Conservation (phyloP, 2,113 vertebrate genomes). For the Odontophorus gujanensis region DNA sequence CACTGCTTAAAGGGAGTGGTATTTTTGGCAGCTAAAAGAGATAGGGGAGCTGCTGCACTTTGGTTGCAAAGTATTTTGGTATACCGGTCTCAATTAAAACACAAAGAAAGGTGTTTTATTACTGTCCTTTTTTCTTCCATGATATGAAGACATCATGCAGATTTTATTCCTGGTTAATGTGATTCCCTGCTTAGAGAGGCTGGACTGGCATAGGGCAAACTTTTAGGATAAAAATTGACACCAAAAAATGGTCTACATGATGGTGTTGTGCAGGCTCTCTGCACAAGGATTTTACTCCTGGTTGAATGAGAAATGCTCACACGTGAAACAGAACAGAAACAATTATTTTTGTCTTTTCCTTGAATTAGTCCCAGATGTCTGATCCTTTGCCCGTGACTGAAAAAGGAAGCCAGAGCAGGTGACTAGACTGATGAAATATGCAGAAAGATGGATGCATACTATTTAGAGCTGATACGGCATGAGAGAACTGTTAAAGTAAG, state of each 20-base stretch:
- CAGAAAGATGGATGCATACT: background rate
- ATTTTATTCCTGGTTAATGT: background rate
- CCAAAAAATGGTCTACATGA: background rate
- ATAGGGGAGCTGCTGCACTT: background rate
- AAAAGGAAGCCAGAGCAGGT: background rate
- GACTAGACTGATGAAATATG: background rate
- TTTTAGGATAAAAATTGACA: background rate
- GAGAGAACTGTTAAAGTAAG: background rate
- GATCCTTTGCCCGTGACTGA: background rate
- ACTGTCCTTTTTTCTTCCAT: background rate
- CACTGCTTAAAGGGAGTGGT: background rate
- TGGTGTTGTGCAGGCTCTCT: background rate
- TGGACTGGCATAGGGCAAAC: background rate
- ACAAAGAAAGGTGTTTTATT: background rate
- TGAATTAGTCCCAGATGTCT: background rate
- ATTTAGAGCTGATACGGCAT: fast-evolving
- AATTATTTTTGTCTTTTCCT: background rate
- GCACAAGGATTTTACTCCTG: background rate
- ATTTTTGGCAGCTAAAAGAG: background rate
- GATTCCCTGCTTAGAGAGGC: background rate
- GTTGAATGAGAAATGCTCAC: background rate
- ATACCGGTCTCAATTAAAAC: background rate
- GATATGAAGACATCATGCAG: background rate
- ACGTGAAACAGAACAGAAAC: background rate
- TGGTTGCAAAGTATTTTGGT: too few relatives aligned